A percentile compares a stretch with the other conserved stretches of the same genome.
phyloP scores from a whole-genome alignment of 2,797 vertebrate genomes.

The Botia kubotai region DNA sequence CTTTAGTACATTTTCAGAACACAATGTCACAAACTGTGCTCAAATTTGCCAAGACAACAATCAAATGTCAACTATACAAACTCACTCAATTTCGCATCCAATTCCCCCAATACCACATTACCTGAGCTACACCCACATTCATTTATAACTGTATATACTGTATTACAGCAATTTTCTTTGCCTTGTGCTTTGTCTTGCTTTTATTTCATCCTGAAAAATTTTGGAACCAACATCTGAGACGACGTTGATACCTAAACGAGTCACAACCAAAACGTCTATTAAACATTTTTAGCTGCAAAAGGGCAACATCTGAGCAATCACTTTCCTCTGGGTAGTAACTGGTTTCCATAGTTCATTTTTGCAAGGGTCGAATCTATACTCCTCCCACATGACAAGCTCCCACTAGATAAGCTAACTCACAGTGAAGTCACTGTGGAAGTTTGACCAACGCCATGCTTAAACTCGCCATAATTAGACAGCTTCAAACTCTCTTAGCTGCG shows the following conservation, averaged over 20 bases:
- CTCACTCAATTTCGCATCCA: not conserved
- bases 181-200: not conserved
- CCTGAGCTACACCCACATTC: not conserved
- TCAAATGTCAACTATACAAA: not conserved
- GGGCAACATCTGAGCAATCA: not conserved
- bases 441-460: conserved; percentile 58
- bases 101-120: not conserved
- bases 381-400: conserved; percentile 48
- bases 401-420: conserved; percentile 52
- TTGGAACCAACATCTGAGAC: not conserved
- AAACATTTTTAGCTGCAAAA: not conserved
- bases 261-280: not conserved
- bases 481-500: conserved; percentile 62
- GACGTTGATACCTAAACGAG: not conserved
- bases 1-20: too few relatives aligned
- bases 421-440: conserved; percentile 46
- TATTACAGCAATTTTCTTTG: not conserved
- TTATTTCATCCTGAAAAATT: not conserved
- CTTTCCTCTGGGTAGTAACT: not conserved
- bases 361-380: not conserved
- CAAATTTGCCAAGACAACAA: not conserved
- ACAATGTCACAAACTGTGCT: not conserved
- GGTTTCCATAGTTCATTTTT: not conserved
- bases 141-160: not conserved
- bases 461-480: conserved; percentile 56